These are phyloP conservation scores for Platerodrilus igneus DNA, from an alignment of 2,888 invertebrate species.

Conservation along the genomic window DNA sequence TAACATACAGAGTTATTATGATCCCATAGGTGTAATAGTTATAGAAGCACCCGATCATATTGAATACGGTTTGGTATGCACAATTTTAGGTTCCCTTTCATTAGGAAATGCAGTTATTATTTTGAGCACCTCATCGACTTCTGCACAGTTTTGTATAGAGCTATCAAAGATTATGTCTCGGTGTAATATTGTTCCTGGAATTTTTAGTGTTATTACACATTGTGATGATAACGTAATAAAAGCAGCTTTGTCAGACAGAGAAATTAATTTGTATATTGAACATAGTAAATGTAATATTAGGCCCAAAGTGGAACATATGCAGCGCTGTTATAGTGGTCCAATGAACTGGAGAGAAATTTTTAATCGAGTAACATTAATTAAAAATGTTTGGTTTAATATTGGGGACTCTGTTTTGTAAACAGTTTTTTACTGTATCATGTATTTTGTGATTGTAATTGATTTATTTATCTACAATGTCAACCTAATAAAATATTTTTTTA, in stretches of 20 bases:
- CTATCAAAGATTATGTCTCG: conserved; percentile 29
- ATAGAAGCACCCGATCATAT: conserved; percentile 26
- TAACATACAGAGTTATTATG: conserved; percentile 27
- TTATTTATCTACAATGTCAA: too few relatives aligned
- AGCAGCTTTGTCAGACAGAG: conserved; percentile 13
- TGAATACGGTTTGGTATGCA: conserved; percentile 21
- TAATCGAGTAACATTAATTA: conserved; percentile 30
- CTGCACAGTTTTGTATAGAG: conserved; percentile 26
- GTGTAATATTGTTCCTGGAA: conserved; percentile 26
- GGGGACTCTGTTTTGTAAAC: conserved; percentile 34
- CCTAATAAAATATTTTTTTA: too few relatives aligned
- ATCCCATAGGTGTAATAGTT: conserved; percentile 36
- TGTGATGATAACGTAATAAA: conserved; percentile 12
- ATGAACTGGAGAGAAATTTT: conserved; percentile 21
- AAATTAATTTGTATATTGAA: conserved; percentile 12
- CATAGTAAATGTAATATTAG: too few relatives aligned
- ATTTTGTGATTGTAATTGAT: too few relatives aligned
- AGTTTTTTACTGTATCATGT: neutral
- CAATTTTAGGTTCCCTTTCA: conserved; percentile 35
- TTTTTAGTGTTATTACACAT: conserved; percentile 18
- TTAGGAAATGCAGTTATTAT: conserved; percentile 41
- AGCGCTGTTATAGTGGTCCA: neutral
- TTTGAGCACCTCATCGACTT: conserved; percentile 21
- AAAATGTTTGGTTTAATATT: conserved; percentile 39
- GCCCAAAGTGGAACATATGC: conserved; percentile 16